phyloP scores from a whole-genome alignment of 2,113 vertebrate species.

The Clarias macrocephalus region DNA sequence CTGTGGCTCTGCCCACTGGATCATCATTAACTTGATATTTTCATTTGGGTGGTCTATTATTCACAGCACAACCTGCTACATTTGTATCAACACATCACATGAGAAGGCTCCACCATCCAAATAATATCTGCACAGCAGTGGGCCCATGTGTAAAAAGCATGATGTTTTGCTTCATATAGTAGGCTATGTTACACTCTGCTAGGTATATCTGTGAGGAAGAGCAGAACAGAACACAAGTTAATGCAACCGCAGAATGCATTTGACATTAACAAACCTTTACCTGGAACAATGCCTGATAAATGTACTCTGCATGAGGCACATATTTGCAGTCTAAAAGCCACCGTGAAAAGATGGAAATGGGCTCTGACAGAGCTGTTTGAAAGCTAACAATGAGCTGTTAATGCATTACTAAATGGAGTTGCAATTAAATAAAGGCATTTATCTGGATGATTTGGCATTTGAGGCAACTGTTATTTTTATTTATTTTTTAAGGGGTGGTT shows the following conservation, averaged over 20 bases:
- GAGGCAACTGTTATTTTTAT: neutral
- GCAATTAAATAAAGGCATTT: neutral
- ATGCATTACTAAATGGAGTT: neutral
- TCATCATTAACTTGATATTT: neutral
- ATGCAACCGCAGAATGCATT: neutral
- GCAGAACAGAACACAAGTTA: neutral
- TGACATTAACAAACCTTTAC: neutral
- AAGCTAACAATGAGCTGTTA: neutral
- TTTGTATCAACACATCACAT: neutral
- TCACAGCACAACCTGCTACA: neutral
- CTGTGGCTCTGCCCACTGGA: neutral
- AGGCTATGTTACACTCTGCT: too few relatives aligned
- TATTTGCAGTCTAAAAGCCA: neutral
- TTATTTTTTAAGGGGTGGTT: neutral
- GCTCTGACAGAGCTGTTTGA: neutral
- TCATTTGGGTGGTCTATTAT: neutral
- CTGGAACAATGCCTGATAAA: neutral
- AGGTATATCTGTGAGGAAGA: neutral
- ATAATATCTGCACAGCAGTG: neutral
- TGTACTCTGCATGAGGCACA: neutral
- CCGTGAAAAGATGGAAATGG: neutral
- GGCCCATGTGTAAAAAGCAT: neutral
- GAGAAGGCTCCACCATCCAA: neutral
- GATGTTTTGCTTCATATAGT: neutral
- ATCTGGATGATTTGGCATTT: neutral